phyloP scores from a whole-genome alignment of 2,888 invertebrate genomes.

The Phasia obesa region DNA sequence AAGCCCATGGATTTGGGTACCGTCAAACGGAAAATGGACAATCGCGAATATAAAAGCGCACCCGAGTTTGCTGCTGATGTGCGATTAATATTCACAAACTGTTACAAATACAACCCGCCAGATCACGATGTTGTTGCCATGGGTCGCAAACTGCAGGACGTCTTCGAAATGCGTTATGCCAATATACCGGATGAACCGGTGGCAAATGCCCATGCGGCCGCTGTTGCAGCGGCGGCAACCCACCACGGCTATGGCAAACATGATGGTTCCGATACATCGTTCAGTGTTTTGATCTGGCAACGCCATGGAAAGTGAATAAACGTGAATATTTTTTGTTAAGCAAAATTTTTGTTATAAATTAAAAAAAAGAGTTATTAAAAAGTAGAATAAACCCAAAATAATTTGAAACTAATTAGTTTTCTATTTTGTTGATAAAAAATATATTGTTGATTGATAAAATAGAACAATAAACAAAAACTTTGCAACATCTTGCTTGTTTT shows the following conservation, averaged over 20 bases:
- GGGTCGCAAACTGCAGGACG: slow-evolving; percentile 98
- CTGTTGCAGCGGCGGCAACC: slow-evolving; percentile 72
- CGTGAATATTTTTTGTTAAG: not conserved
- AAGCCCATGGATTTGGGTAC: slow-evolving; percentile 99
- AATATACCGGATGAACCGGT: slow-evolving; percentile 97
- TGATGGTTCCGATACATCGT: slow-evolving; percentile 80
- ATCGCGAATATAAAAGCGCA: slow-evolving; percentile 94
- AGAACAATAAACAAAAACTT: no score
- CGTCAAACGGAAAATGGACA: slow-evolving; percentile 99
- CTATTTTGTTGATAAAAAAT: slow-evolving; percentile 1
- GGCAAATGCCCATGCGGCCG: slow-evolving; percentile 79
- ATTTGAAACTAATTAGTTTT: no score
- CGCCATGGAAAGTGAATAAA: slow-evolving; percentile 7
- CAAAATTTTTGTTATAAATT: no score
- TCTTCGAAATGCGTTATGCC: slow-evolving; percentile 98
- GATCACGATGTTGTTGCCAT: slow-evolving; percentile 99
- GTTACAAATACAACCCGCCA: slow-evolving; percentile 99
- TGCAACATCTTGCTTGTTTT: slow-evolving; percentile 9
- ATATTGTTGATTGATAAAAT: not conserved
- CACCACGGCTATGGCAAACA: slow-evolving; percentile 70
- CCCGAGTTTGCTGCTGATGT: slow-evolving; percentile 98
- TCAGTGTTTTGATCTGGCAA: no score
- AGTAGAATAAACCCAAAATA: no score
- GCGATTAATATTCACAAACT: slow-evolving; percentile 98
- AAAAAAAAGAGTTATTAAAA: no score